Evolutionary conservation across 2,797 vertebrate species (phyloP).

Genomic region (Enteromius radiatus): DNA sequence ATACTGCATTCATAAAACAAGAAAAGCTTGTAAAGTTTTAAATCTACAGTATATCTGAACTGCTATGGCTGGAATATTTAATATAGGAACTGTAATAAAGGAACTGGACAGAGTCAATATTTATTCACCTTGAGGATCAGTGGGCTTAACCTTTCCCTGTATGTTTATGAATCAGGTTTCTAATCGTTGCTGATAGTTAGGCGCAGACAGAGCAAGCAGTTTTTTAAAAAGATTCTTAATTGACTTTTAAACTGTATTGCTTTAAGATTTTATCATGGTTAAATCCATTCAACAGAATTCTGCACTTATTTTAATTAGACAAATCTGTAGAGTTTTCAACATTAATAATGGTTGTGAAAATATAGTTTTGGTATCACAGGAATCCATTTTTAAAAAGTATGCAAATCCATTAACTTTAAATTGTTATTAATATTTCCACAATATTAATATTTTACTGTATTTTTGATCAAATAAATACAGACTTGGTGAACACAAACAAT

Average conservation of each 20-base stretch:
- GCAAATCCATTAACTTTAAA: not conserved
- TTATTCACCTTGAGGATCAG: not conserved
- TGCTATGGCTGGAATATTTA: not conserved
- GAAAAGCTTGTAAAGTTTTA: not conserved
- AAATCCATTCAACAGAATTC: not conserved
- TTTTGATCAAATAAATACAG: not conserved
- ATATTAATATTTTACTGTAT: not conserved
- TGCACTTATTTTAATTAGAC: not conserved
- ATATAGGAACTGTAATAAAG: not conserved
- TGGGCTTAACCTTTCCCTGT: not conserved
- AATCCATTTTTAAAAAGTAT: not conserved
- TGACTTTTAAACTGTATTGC: not conserved
- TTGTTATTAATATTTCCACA: not conserved
- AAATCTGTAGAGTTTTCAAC: not conserved
- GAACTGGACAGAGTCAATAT: not conserved
- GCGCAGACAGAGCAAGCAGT: not conserved
- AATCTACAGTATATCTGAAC: not conserved
- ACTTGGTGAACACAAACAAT: not conserved
- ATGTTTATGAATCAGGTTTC: not conserved
- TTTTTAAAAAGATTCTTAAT: not conserved
- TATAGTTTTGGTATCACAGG: not conserved
- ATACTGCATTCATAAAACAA: constrained; percentile 27
- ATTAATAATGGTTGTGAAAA: not conserved
- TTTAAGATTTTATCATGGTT: not conserved
- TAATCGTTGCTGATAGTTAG: not conserved